Evolutionary conservation across 2,113 vertebrate genomes (phyloP), one percentile per base, ranked within the genome.

Genomic region (Dicerorhinus sumatrensis): DNA sequence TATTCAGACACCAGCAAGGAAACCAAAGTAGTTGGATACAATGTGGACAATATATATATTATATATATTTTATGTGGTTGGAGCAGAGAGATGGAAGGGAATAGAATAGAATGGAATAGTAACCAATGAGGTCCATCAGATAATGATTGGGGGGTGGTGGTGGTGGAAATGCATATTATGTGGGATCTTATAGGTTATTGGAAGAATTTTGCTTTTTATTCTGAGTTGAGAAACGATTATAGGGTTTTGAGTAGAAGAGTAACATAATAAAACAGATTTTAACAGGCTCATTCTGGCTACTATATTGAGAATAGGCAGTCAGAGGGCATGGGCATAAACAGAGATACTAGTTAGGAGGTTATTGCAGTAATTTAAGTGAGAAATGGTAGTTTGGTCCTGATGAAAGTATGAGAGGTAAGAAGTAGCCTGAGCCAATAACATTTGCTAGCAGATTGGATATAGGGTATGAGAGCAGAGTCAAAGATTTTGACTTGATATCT

Each of bases 151-250:
- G 46, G 25, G 48, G 7, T 33, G 6, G 67, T 14, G 14, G 23
- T 12, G 39, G 60, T 33, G 8, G n/a, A 65, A 91, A 56, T 56
- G 51, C 1, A 1, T 73, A 56, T 67, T 62, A 10, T 46, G 18
- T 4, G 56, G 29, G 85, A 56, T 69, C 31, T 69, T 73, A 8
- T 21, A 93, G 13, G 36, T 48, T 3, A 3, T 58, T 73, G 39
- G 27, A 80, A 94, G 20, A 63, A 79, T 93, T 79, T 70, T 54
- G 56, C 14, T 12, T 88, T 84, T 95, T 84, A 73, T 77, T 91
- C n/a, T 83, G 21, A 91, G 16, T 77, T 75, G 58, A 76, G 39
- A 93, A 77, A 65, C 2, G 1, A 48, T n/a, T n/a, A 29, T 21
- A 69, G 65, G 6, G 20, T 69, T 91, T 94, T 94, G 69, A 88